phyloP scores from a whole-genome alignment of 2,888 invertebrate genomes.

The Chalcis sispes region DNA sequence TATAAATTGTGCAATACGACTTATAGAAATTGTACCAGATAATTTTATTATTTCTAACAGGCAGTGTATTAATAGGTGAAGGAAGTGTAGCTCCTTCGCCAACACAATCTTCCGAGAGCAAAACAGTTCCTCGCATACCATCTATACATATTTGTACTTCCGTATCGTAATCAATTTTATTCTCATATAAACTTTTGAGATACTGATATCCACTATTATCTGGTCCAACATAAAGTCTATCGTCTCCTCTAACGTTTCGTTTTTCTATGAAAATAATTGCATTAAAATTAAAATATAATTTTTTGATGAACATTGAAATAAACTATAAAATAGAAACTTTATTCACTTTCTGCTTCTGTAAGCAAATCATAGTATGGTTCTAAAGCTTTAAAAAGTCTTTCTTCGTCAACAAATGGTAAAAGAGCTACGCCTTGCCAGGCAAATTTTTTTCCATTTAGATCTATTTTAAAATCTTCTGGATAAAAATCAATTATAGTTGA shows the following conservation, averaged over 20 bases:
- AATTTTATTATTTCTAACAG: slow-evolving; percentile 77
- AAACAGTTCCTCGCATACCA: slow-evolving; percentile 90
- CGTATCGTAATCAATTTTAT: slow-evolving; percentile 76
- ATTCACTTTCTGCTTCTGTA: slow-evolving; percentile 88
- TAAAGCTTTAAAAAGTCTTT: slow-evolving; percentile 89
- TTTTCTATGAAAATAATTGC: slow-evolving; percentile 76
- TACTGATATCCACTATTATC: slow-evolving; percentile 84
- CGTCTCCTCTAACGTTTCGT: slow-evolving; percentile 92
- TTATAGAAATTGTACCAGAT: slow-evolving; percentile 72
- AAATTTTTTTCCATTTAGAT: slow-evolving; percentile 99
- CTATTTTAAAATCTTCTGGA: slow-evolving; percentile 97
- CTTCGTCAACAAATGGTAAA: slow-evolving; percentile 98
- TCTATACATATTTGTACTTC: slow-evolving; percentile 83
- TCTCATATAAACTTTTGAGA: slow-evolving; percentile 83
- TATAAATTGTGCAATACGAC: slow-evolving; percentile 21
- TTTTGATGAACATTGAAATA: slow-evolving; percentile 3
- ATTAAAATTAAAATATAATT: slow-evolving; percentile 14
- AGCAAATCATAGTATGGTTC: slow-evolving; percentile 87
- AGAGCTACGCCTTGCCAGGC: slow-evolving; percentile 99
- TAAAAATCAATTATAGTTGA: slow-evolving; percentile 99
- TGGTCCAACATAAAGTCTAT: slow-evolving; percentile 90
- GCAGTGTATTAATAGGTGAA: slow-evolving; percentile 84
- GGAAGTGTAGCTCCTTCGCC: slow-evolving; percentile 81
- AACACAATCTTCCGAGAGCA: slow-evolving; percentile 85
- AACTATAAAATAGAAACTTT: slow-evolving; percentile 4